Evolutionary conservation across 2,888 invertebrate species (phyloP).

Genomic region (Trichacis sp.): DNA sequence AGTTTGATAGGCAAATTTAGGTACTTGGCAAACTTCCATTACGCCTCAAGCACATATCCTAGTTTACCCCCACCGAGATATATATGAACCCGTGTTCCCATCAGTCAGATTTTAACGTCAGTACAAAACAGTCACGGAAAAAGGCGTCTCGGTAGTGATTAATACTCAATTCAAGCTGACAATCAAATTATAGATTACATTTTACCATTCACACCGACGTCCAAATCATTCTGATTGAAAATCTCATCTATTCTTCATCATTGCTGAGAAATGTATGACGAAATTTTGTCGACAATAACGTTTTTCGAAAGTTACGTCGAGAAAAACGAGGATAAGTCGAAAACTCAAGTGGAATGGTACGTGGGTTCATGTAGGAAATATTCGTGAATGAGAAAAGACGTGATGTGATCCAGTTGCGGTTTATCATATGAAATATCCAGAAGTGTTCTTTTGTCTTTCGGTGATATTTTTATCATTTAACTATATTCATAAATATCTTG

Average conservation of each 20-base stretch:
- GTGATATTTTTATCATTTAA: too few species aligned
- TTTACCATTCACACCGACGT: too few species aligned
- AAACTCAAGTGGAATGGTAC: slow-evolving; percentile 52
- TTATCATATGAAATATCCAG: too few species aligned
- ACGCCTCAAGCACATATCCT: slow-evolving; percentile 30
- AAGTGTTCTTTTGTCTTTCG: too few species aligned
- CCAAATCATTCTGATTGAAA: too few species aligned
- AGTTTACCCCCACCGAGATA: slow-evolving; percentile 39
- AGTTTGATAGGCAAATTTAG: not conserved
- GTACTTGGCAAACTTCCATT: slow-evolving; percentile 8
- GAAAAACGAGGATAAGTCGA: slow-evolving; percentile 44
- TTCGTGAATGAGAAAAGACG: not conserved
- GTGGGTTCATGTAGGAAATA: not conserved
- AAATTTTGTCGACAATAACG: slow-evolving; percentile 50
- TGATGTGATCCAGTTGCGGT: too few species aligned
- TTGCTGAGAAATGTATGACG: slow-evolving; percentile 50
- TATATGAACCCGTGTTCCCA: not conserved
- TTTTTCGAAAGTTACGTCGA: slow-evolving; percentile 55
- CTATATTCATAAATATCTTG: too few species aligned
- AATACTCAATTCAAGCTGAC: too few species aligned
- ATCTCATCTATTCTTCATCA: too few species aligned
- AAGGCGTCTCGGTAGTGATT: not conserved
- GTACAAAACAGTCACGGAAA: slow-evolving; percentile 1
- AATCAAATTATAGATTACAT: too few species aligned
- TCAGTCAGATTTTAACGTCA: slow-evolving; percentile 16